Evolutionary conservation across 53 echinoderm and acorn worm species (phyloP), one percentile per base, ranked within the genome.

Genomic region (Actinopyga echinites): DNA sequence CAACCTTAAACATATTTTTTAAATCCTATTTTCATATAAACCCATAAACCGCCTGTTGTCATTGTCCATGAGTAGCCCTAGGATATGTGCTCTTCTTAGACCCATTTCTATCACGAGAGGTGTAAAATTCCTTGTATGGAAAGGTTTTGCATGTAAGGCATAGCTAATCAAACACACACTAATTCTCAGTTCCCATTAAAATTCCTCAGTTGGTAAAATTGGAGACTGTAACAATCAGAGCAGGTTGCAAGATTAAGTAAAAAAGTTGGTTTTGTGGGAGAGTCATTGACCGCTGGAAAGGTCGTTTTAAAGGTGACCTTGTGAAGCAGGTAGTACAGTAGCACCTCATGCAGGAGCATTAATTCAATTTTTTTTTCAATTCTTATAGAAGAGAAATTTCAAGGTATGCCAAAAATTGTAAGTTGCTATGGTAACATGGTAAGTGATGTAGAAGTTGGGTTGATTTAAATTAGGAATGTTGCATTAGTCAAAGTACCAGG

Each of bases 1-100:
- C 44, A 40, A 42, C 40, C 71, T 44, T 9, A 43, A 36, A 71
- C 71, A 71, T 71, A 13, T 40, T 44, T 40, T 44, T 71, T 43
- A 40, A 71, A 71, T 71, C 71, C 71, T 71, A 71, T 71, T 71
- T 71, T 71, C 71, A 71, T 71, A 71, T 71, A 71, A 71, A 71
- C 71, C 43, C 43, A 71, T 71, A 71, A 71, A 71, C 71, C 45
- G 15, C 45, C 68, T 2, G 42, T 17, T 42, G 22, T 36, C 44
- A 71, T 71, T 71, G 71, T 71, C 40, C 71, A 42, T 42, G 9
- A 12, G 71, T 40, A 71, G 71, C 71, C 71, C 22, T 5, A 11
- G 71, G 71, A 28, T 71, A 71, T 71, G 71, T 44, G 26, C 71
- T 71, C 37, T 34, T 71, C 40, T n/a, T n/a, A n/a, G 9, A 71